Percentiles rank a stretch among this genome's conserved stretches.
phyloP scores from a whole-genome alignment of 2,888 invertebrate genomes.

The Galerucella calmariensis region DNA sequence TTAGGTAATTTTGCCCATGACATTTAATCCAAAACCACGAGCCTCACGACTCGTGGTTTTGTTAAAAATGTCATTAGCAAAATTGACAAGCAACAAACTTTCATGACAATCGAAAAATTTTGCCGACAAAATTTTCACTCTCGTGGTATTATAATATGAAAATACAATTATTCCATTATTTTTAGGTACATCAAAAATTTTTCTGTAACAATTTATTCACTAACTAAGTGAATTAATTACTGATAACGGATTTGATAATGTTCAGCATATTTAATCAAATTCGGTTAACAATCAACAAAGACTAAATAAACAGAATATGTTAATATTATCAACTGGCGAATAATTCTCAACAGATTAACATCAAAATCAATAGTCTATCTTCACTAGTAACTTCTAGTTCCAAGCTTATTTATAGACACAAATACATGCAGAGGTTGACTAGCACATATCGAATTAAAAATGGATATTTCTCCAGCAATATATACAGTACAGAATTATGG shows the following conservation, averaged over 20 bases:
- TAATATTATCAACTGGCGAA: slow-evolving; percentile 16
- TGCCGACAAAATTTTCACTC: no score
- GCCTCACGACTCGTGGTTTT: no score
- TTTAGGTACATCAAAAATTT: neutral
- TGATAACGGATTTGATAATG: neutral
- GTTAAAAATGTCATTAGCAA: no score
- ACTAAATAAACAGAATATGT: slow-evolving; percentile 19
- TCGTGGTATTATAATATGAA: no score
- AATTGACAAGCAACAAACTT: no score
- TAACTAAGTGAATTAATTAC: neutral
- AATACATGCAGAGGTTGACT: slow-evolving; percentile 1
- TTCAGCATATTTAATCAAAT: neutral
- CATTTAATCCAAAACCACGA: no score
- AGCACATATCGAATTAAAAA: neutral
- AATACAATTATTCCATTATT: no score
- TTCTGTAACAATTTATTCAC: neutral
- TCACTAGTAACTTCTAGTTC: slow-evolving; percentile 22
- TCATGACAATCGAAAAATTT: no score
- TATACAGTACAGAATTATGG: no score
- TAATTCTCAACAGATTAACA: slow-evolving; percentile 29
- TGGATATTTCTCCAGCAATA: no score
- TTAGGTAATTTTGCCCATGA: no score
- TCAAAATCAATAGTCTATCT: slow-evolving; percentile 29
- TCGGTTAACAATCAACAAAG: slow-evolving; percentile 12
- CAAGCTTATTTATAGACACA: slow-evolving; percentile 17